These are phyloP conservation scores for Gallinago jamesoni DNA, from an alignment of 2,113 vertebrate species.

Conservation along the genomic window DNA sequence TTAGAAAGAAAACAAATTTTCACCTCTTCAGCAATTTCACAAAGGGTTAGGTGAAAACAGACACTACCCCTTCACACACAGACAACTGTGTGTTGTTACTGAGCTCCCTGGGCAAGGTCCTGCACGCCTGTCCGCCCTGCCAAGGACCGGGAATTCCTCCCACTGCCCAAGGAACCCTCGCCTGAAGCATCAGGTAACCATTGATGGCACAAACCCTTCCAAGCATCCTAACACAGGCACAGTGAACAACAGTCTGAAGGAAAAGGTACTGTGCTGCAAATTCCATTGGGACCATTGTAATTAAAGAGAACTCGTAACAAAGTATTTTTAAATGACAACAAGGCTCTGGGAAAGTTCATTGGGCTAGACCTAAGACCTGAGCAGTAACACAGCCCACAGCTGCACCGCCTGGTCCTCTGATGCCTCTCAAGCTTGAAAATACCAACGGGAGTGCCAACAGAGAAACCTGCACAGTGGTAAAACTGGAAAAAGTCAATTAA, in stretches of 20 bases:
- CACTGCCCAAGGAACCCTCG: background rate
- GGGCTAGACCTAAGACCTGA: accelerated
- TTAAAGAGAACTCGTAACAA: background rate
- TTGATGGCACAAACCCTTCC: background rate
- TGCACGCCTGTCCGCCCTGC: accelerated
- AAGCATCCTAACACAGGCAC: background rate
- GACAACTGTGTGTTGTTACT: accelerated
- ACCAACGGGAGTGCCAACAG: background rate
- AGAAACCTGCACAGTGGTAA: background rate
- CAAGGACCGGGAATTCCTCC: background rate
- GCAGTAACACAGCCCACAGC: background rate
- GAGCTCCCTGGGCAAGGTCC: background rate
- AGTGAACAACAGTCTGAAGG: background rate
- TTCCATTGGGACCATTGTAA: background rate
- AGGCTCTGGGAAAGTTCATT: background rate
- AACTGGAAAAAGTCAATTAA: background rate
- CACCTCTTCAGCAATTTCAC: background rate
- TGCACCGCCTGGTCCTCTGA: background rate
- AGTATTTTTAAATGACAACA: background rate
- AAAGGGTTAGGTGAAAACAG: background rate
- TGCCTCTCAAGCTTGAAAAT: background rate
- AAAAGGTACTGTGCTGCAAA: background rate
- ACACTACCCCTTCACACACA: background rate
- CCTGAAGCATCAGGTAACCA: background rate
- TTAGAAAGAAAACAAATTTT: background rate